Conservation (phyloP, 1,140 invertebrate species). For the Mylabris phalerata region DNA sequence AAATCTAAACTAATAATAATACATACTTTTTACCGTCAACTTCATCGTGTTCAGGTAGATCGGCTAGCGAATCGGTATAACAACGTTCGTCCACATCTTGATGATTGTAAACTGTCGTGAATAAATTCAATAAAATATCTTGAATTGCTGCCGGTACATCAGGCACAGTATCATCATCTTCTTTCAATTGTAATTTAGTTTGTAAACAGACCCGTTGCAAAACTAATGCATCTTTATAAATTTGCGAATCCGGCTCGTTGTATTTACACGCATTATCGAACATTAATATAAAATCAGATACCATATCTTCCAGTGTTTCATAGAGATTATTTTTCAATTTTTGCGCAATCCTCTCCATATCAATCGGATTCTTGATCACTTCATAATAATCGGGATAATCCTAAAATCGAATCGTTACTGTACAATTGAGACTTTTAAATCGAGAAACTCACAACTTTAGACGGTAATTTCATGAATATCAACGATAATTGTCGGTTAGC, state of each 20-base stretch:
- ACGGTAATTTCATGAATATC: slow-evolving; percentile 93
- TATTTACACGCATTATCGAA: slow-evolving; percentile 99
- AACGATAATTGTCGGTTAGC: slow-evolving; percentile 73
- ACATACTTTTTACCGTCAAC: slow-evolving; percentile 57
- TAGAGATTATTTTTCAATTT: slow-evolving; percentile 77
- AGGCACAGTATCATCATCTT: slow-evolving; percentile 78
- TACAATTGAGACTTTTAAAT: not conserved
- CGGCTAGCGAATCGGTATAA: slow-evolving; percentile 92
- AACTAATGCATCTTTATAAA: slow-evolving; percentile 96
- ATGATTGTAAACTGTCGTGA: slow-evolving; percentile 91
- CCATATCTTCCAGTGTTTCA: slow-evolving; percentile 80
- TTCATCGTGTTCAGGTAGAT: slow-evolving; percentile 85
- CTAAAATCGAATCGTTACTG: slow-evolving; percentile 36
- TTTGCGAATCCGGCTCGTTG: slow-evolving; percentile 97
- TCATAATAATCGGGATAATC: slow-evolving; percentile 98
- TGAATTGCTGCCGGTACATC: slow-evolving; percentile 84
- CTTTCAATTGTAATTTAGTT: slow-evolving; percentile 82
- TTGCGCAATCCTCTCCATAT: slow-evolving; percentile 90
- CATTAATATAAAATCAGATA: slow-evolving; percentile 92
- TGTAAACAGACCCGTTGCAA: slow-evolving; percentile 87
- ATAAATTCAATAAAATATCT: slow-evolving; percentile 85
- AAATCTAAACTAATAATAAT: not conserved
- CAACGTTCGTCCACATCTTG: slow-evolving; percentile 94
- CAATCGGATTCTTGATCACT: slow-evolving; percentile 94
- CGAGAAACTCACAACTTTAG: slow-evolving; percentile 60